These are phyloP conservation scores for Daphoenositta chrysoptera DNA, from an alignment of 2,113 vertebrate species.

Conservation along the genomic window DNA sequence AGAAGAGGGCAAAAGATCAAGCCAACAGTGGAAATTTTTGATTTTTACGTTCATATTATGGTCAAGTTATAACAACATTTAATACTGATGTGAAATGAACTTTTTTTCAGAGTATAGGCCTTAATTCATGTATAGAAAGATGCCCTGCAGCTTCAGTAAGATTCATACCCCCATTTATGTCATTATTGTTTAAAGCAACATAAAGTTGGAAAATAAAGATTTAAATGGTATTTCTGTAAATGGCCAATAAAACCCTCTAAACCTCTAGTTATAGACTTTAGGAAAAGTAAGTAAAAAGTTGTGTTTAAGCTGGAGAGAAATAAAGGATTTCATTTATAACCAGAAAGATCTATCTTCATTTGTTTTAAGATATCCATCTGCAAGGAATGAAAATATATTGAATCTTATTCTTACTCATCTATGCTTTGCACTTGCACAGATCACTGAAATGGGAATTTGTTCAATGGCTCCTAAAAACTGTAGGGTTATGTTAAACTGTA, in stretches of 20 bases:
- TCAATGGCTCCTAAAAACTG: constrained; percentile 24
- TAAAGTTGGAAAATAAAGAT: background rate
- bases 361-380: background rate
- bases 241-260: constrained; percentile 20
- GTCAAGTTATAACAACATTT: constrained; percentile 13
- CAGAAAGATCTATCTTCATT: constrained; percentile 7
- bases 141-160: constrained; percentile 12
- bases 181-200: constrained; percentile 11
- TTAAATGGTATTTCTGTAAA: constrained; percentile 15
- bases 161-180: background rate
- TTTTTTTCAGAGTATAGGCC: background rate
- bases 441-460: constrained; percentile 43
- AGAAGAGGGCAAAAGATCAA: background rate
- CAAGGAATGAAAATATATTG: background rate
- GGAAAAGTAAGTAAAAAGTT: background rate
- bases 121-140: background rate
- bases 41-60: background rate
- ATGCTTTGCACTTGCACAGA: constrained; percentile 48
- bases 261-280: background rate
- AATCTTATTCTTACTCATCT: constrained; percentile 1
- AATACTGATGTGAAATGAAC: background rate
- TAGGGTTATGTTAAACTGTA: background rate
- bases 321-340: constrained; percentile 11
- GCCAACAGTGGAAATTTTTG: background rate
- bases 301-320: constrained; percentile 31